Percentiles rank a stretch among this genome's conserved stretches.
These are phyloP conservation scores for Sebastes cheni DNA, from an alignment of 2,797 vertebrate genomes.

Conservation along the genomic window DNA sequence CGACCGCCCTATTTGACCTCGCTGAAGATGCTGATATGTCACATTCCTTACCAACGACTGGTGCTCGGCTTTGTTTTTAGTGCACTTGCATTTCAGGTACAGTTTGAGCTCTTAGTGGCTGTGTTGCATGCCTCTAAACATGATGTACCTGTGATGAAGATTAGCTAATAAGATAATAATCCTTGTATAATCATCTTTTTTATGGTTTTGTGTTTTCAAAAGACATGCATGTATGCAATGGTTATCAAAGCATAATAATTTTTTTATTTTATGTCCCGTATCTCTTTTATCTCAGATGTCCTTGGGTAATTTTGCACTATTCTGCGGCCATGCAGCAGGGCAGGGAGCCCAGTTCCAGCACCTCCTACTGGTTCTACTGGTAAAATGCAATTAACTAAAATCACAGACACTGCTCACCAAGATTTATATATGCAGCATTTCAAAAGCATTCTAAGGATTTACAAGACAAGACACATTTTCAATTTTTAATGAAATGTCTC, in stretches of 20 bases:
- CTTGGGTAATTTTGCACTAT: slow-evolving; percentile 83
- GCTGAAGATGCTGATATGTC: slow-evolving; percentile 69
- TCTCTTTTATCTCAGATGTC: slow-evolving; percentile 71
- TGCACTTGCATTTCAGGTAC: slow-evolving; percentile 81
- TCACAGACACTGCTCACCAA: neutral
- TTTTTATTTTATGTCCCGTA: neutral
- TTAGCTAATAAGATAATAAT: neutral
- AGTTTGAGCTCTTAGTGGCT: neutral
- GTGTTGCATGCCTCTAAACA: neutral
- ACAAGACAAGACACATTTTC: neutral
- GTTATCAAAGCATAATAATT: neutral
- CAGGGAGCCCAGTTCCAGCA: slow-evolving; percentile 78
- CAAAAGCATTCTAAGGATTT: neutral
- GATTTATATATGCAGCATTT: neutral
- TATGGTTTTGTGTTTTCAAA: neutral
- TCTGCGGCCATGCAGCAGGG: slow-evolving; percentile 80
- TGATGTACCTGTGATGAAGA: neutral
- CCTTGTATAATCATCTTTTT: neutral
- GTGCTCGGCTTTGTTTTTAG: slow-evolving; percentile 79
- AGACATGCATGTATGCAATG: neutral
- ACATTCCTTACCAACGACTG: slow-evolving; percentile 73
- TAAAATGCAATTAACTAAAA: slow-evolving; percentile 43
- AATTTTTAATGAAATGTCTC: neutral
- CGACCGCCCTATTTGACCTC: slow-evolving; percentile 60
- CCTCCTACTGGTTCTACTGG: slow-evolving; percentile 80